Percentiles rank a stretch among this genome's conserved stretches.
phyloP scores from a whole-genome alignment of 2,888 invertebrate species.

The Metallyticus violacea region DNA sequence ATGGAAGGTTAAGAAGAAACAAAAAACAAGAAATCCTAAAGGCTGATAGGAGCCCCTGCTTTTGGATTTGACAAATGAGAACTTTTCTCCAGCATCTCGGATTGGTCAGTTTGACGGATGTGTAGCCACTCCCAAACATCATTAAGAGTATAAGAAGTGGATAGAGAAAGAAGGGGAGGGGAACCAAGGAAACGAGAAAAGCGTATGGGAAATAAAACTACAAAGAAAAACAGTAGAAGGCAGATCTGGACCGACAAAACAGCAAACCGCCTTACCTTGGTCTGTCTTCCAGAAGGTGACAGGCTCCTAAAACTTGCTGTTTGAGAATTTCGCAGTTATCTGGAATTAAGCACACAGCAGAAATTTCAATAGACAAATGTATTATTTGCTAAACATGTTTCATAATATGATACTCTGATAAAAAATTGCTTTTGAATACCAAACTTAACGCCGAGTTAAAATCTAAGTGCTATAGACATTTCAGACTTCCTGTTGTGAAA shows the following conservation, averaged over 20 bases:
- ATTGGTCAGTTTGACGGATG: constrained; percentile 27
- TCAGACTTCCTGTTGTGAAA: too few relatives aligned
- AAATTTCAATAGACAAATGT: too few relatives aligned
- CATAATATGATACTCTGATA: too few relatives aligned
- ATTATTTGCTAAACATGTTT: too few relatives aligned
- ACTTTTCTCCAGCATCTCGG: constrained; percentile 5
- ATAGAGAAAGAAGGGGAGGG: neutral
- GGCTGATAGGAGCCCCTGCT: neutral
- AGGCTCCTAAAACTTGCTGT: neutral
- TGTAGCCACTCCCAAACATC: constrained; percentile 23
- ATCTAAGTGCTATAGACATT: too few relatives aligned
- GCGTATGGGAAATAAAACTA: neutral
- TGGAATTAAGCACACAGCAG: neutral
- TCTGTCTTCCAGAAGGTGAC: neutral
- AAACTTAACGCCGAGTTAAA: too few relatives aligned
- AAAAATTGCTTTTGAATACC: too few relatives aligned
- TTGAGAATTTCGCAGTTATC: neutral
- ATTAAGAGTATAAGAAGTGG: constrained; percentile 9
- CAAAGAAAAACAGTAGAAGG: neutral
- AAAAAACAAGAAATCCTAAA: neutral
- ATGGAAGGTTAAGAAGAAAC: neutral
- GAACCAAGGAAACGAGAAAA: neutral
- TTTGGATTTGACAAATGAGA: constrained; percentile 24
- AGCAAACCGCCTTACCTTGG: neutral
- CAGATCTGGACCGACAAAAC: neutral